These are phyloP conservation scores for Anas platyrhynchos DNA, from an alignment of 2,113 vertebrate genomes.

Conservation along the genomic window DNA sequence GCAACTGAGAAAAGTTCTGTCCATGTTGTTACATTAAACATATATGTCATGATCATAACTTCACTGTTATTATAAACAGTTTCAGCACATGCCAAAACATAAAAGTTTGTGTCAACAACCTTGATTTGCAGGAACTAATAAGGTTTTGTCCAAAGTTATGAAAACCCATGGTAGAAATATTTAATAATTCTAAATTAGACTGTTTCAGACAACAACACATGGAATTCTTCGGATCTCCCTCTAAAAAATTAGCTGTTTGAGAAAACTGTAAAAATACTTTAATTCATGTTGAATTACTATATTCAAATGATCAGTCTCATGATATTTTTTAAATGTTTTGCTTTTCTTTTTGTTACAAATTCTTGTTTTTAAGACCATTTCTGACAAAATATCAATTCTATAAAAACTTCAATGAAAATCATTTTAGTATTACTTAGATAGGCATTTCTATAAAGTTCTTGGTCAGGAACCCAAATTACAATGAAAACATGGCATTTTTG, in stretches of 20 bases:
- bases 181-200: neutral
- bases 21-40: neutral
- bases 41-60: neutral
- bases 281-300: neutral
- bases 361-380: neutral
- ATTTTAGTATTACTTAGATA: neutral
- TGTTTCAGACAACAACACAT: neutral
- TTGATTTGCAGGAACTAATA: neutral
- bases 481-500: neutral
- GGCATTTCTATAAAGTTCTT: neutral
- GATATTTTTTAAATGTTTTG: neutral
- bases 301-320: neutral
- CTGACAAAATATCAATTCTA: neutral
- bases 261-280: neutral
- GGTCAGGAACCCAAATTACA: neutral
- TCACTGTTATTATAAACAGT: neutral
- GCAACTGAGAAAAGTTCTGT: neutral
- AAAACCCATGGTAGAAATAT: neutral
- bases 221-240: neutral
- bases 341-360: neutral
- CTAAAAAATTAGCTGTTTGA: neutral
- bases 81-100: neutral
- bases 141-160: neutral
- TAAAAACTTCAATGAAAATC: neutral
- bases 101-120: neutral